phyloP scores from a whole-genome alignment of 2,113 vertebrate genomes.

The Uropsilus gracilis region DNA sequence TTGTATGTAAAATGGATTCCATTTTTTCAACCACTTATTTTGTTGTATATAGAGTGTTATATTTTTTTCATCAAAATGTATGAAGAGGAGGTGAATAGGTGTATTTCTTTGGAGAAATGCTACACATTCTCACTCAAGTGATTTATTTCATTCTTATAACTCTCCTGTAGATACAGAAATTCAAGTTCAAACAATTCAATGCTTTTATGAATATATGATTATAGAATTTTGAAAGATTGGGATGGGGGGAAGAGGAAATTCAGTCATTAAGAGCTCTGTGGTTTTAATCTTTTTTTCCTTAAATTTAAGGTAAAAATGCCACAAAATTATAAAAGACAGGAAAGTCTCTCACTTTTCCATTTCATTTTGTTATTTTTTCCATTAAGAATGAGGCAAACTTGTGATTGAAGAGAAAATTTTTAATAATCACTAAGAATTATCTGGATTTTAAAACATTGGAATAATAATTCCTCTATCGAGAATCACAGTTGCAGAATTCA shows the following conservation, averaged over 20 bases:
- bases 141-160: neutral
- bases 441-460: neutral
- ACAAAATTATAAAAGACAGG: neutral
- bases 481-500: neutral
- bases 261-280: neutral
- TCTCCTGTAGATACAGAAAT: neutral
- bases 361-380: neutral
- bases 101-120: neutral
- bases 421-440: neutral
- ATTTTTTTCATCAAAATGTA: neutral
- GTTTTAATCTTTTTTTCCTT: neutral
- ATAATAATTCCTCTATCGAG: neutral
- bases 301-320: neutral
- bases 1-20: neutral
- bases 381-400: neutral
- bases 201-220: too few relatives aligned
- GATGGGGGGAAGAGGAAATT: neutral
- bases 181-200: neutral
- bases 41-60: neutral
- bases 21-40: neutral
- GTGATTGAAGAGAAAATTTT: neutral
- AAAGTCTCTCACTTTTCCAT: neutral
- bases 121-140: neutral
- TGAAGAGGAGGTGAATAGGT: neutral
- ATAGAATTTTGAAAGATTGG: neutral